Evolutionary conservation across 2,113 vertebrate genomes (phyloP), one percentile per base, ranked within the genome.

Genomic region (Dermatemys mawii): DNA sequence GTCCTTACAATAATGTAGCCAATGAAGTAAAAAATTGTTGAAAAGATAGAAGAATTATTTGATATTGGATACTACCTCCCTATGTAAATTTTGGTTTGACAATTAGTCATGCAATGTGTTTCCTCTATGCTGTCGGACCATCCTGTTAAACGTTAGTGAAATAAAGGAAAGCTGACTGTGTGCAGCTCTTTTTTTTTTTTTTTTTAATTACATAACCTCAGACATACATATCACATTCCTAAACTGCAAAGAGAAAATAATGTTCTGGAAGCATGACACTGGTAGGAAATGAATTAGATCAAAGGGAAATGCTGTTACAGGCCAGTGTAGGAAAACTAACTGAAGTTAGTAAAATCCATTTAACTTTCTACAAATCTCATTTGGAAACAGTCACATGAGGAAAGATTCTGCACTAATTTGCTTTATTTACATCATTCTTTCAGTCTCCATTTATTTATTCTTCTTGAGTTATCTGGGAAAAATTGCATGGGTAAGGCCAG

Each of bases 241-340:
- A 93, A 95, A 91, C 22, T 92, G 44, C 41, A 90, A 82, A 14
- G 26, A 86, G 27, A 88, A 92, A 96, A 94, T 48, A 63, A 88
- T 78, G 10, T 84, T 86, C 4, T 93, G 44, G 19, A 96, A 95
- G 53, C 32, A 89, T 79, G 12, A 93, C 11, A 92, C 67, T 84
- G 92, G 87, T 41, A 10, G 44, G 4, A 96, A 91, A 91, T 55
- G 1, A 90, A 48, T 93, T 94, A 92, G 35, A 91, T 80, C 21
- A 80, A 79, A 24, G 1, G 2, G 5, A 93, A 92, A 95, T 90
- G 17, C 0, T 90, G 55, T 86, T 94, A 90, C 0, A 2, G 27
- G 16, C 4, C 7, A 84, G 3, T 54, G 11, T 1, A 63, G 9
- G 81, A 14, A 81, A 96, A 96, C 83, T 13, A 88, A 94, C 96